Percentiles rank a stretch among this genome's conserved stretches.
Evolutionary conservation across 23 tunicate species (phyloP).

Genomic region (Trididemnum nubilum): DNA sequence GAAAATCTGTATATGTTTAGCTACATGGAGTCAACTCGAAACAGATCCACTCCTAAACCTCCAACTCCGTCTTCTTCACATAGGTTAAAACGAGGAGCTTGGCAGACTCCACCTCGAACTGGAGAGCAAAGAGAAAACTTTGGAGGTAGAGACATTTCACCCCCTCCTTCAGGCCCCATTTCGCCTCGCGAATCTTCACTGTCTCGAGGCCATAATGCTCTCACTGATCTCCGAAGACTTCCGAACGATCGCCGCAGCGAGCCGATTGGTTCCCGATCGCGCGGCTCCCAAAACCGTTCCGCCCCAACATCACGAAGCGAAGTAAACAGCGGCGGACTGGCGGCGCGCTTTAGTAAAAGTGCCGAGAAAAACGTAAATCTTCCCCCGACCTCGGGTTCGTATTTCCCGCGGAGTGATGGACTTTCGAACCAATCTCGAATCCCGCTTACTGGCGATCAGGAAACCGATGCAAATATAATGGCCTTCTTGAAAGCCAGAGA

Average conservation of each 20-base stretch:
- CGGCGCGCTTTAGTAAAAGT: constrained; percentile 23
- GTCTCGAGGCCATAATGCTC: constrained; percentile 43
- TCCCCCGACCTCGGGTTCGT: constrained; percentile 32
- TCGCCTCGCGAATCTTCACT: constrained; percentile 65
- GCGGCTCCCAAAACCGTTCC: background rate
- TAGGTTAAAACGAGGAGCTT: constrained; percentile 1
- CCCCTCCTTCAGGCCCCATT: constrained; percentile 59
- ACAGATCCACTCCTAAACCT: background rate
- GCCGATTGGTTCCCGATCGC: background rate
- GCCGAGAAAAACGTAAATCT: background rate
- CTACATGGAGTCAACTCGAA: background rate
- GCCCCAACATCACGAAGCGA: background rate
- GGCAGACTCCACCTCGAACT: constrained; percentile 45
- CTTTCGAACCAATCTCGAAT: constrained; percentile 24
- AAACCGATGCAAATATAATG: constrained; percentile 94
- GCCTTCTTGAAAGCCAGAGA: constrained; percentile 89
- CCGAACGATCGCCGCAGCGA: background rate
- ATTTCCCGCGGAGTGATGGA: constrained; percentile 15
- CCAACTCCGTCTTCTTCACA: constrained; percentile 4
- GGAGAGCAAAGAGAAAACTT: background rate
- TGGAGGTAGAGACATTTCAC: constrained; percentile 9
- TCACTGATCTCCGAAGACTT: constrained; percentile 44
- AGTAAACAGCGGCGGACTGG: background rate
- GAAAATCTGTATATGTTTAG: too few species aligned
- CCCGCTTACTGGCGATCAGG: constrained; percentile 88